Percentiles rank a stretch among this genome's conserved stretches.
phyloP scores from a whole-genome alignment of 2,888 invertebrate genomes.

The Acronicta leporina region DNA sequence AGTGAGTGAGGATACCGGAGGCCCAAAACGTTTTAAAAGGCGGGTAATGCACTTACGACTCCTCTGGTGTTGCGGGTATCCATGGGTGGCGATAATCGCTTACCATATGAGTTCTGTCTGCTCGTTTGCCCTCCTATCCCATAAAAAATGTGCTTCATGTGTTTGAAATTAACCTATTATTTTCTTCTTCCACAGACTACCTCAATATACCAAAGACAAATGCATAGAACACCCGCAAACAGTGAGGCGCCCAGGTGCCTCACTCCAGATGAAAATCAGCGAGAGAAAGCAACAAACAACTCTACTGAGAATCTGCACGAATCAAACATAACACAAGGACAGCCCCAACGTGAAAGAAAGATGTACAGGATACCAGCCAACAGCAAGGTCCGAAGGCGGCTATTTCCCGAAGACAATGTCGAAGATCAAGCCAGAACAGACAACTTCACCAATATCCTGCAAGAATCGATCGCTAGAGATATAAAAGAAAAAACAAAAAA shows the following conservation, averaged over 20 bases:
- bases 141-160: too few species aligned
- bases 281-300: conserved; percentile 61
- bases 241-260: conserved; percentile 79
- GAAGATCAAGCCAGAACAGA: conserved; percentile 70
- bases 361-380: conserved; percentile 66
- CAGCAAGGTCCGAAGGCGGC: conserved; percentile 75
- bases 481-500: conserved; percentile 70
- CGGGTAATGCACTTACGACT: too few species aligned
- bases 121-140: too few species aligned
- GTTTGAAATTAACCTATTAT: conserved; percentile 6
- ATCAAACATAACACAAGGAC: conserved; percentile 21
- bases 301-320: conserved; percentile 71
- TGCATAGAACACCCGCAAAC: conserved; percentile 66
- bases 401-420: conserved; percentile 69
- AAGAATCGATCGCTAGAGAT: conserved; percentile 65
- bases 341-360: conserved; percentile 1
- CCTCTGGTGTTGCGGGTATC: too few species aligned
- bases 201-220: conserved; percentile 65
- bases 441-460: conserved; percentile 69
- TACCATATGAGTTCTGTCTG: too few species aligned
- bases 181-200: conserved; percentile 70
- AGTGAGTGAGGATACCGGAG: too few species aligned
- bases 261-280: conserved; percentile 53
- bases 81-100: too few species aligned
- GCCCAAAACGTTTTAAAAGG: too few species aligned